phyloP scores from a whole-genome alignment of 2,113 vertebrate genomes.

The Sarotherodon lohbergeri region DNA sequence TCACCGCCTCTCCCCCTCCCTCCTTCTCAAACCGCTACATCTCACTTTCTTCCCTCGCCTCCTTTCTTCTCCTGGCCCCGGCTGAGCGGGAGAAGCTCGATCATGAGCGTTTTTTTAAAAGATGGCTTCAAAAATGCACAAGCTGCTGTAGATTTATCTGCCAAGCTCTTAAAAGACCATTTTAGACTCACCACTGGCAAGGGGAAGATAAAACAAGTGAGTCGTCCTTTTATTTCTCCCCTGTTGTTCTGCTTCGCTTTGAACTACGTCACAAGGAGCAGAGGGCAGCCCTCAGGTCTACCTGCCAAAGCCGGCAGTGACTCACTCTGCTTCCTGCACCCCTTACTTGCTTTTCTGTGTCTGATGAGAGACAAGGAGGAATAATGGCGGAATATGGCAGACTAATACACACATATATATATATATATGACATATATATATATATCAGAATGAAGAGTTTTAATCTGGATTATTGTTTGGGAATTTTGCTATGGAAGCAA shows the following conservation, averaged over 20 bases:
- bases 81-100: not conserved
- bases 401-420: not conserved
- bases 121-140: not conserved
- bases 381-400: not conserved
- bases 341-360: not conserved
- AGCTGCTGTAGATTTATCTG: constrained; percentile 13
- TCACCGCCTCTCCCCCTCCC: not conserved
- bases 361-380: not conserved
- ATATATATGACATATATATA: not conserved
- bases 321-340: constrained; percentile 6
- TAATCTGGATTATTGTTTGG: not conserved
- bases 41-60: not conserved
- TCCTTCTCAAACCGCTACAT: not conserved
- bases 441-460: not conserved
- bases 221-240: not conserved
- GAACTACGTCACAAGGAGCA: constrained; percentile 12
- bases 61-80: not conserved
- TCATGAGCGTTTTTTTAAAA: constrained; percentile 10
- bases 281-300: constrained; percentile 39
- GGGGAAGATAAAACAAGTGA: not conserved
- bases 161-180: not conserved
- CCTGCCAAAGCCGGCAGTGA: constrained; percentile 38
- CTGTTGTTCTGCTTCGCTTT: not conserved
- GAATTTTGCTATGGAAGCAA: not conserved
- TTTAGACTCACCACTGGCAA: constrained; percentile 12